Evolutionary conservation across 2,797 vertebrate species (phyloP), one percentile per base, ranked within the genome.

Genomic region (Buceros bicornis): DNA sequence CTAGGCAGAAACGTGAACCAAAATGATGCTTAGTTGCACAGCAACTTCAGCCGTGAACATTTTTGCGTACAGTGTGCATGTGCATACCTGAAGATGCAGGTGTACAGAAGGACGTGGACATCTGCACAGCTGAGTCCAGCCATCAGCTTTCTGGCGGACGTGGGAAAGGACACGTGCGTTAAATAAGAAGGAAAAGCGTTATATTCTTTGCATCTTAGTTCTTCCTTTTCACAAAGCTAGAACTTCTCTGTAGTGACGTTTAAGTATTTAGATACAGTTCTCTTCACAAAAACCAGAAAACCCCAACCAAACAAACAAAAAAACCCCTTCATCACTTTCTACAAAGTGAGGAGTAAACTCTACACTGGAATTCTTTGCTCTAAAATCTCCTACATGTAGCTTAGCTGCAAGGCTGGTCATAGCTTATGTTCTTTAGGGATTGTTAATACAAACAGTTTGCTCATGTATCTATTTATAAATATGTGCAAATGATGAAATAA

Each of bases 381-480:
- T 61, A 61, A 81, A 93, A 62, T 48, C 35, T 64, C 47, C 28
- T 12, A 13, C 5, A 1, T 54, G 15, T 24, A 66, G 16, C 5
- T 77, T 62, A 31, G 25, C 69, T 85, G 42, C 73, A 85, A 60
- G 54, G 64, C 85, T 96, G 84, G 69, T 95, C 73, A 25, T 81
- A 79, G 24, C 56, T 67, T 3, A 3, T 47, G 54, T 33, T 92
- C 72, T 93, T 82, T 33, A 87, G 85, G 82, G 80, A 70, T 62
- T 95, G 80, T 90, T 98, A 95, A 25, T 25, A 89, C 82, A 86
- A 92, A 60, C 53, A 96, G 61, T 95, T 97, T 96, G 67, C 61
- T 97, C 15, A 4, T 42, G 92, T 95, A 82, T n/a, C 54, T 96
- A 5, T 93, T 77, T 95, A 81, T 76, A 95, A 89, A 94, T 70